phyloP scores from a whole-genome alignment of 2,113 vertebrate genomes.

The Sinocyclocheilus grahami region DNA sequence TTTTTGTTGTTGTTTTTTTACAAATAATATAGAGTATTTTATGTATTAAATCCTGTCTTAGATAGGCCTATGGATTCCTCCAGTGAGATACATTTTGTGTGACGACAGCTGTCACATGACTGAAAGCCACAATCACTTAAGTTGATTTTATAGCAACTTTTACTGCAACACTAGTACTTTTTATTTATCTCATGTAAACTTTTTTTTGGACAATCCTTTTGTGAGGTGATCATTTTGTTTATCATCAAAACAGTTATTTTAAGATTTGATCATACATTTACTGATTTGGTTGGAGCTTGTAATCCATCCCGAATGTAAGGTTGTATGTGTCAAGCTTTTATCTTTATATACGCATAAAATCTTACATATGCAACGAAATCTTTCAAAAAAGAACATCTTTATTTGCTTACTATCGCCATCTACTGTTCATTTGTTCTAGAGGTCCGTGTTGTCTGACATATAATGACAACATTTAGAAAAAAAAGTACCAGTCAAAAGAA shows the following conservation, averaged over 20 bases:
- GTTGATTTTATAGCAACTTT: not conserved
- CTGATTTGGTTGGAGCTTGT: not conserved
- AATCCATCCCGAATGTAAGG: not conserved
- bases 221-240: not conserved
- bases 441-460: not conserved
- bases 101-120: not conserved
- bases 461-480: not conserved
- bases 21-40: too few relatives aligned
- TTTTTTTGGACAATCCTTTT: not conserved
- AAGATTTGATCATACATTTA: not conserved
- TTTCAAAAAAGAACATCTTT: not conserved
- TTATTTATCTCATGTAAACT: not conserved
- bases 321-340: not conserved
- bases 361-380: not conserved
- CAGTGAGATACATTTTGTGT: not conserved
- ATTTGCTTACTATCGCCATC: constrained; percentile 65
- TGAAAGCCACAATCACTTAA: not conserved
- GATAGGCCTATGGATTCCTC: not conserved
- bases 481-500: not conserved
- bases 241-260: not conserved
- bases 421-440: constrained; percentile 53
- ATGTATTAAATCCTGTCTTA: not conserved
- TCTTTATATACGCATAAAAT: too few relatives aligned
- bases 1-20: too few relatives aligned
- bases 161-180: not conserved